These are phyloP conservation scores for Rhagoletis zephyria DNA, from an alignment of 1,140 invertebrate species.

Conservation along the genomic window DNA sequence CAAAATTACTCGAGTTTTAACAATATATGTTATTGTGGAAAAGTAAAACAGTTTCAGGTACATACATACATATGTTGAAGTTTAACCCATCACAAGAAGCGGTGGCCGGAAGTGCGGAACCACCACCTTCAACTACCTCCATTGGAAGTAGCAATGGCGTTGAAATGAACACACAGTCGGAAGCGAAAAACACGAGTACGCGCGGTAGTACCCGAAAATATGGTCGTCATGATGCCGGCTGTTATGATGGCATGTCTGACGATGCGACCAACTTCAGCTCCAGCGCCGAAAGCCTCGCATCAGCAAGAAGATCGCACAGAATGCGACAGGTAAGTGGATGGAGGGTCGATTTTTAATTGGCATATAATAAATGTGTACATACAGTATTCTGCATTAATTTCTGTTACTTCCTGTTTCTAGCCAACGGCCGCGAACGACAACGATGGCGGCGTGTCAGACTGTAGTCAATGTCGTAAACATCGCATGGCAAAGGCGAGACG, in stretches of 20 bases:
- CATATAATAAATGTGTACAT: neutral
- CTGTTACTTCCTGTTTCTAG: neutral
- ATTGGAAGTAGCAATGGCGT: neutral
- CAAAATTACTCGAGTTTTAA: neutral
- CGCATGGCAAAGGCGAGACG: neutral
- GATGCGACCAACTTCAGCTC: neutral
- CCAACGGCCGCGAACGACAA: neutral
- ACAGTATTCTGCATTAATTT: neutral
- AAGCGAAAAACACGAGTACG: neutral
- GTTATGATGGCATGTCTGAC: neutral
- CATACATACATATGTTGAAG: neutral
- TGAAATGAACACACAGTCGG: neutral
- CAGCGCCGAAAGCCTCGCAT: neutral
- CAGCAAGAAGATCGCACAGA: neutral
- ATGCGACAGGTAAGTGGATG: neutral
- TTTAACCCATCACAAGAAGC: neutral
- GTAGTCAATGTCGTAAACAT: constrained; percentile 27
- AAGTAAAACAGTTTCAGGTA: neutral
- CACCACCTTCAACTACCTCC: neutral
- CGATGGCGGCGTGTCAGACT: neutral
- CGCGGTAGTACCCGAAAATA: neutral
- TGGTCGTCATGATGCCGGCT: constrained; percentile 1
- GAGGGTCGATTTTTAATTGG: neutral
- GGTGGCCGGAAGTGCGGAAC: neutral
- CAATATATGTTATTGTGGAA: neutral